A percentile compares a stretch with the other conserved stretches of the same genome.
Evolutionary conservation across 2,113 vertebrate genomes (phyloP).

Genomic region (Canis aureus): DNA sequence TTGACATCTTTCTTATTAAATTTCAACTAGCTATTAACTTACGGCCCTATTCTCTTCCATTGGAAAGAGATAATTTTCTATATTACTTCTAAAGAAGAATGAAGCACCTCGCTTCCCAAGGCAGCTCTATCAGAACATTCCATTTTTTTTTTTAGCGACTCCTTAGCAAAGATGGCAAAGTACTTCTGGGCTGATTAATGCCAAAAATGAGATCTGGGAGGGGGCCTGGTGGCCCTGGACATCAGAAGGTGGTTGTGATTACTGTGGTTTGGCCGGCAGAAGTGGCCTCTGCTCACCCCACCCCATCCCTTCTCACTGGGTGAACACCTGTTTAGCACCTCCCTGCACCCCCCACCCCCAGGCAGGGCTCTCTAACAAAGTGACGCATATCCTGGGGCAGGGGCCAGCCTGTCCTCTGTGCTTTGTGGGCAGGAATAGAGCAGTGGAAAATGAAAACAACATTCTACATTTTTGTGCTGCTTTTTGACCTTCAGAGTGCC

Average conservation of each 20-base stretch:
- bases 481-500: background rate
- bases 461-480: no score
- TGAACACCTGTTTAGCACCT: background rate
- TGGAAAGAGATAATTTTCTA: background rate
- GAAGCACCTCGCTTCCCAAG: background rate
- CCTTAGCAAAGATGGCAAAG: background rate
- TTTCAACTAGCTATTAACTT: background rate
- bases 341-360: rapidly evolving
- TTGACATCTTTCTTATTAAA: background rate
- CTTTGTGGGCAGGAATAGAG: background rate
- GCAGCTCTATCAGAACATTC: background rate
- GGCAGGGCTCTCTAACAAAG: no score
- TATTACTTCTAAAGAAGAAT: background rate
- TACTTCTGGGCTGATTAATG: background rate
- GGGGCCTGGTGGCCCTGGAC: background rate
- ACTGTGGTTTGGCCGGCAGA: background rate
- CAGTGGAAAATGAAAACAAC: background rate
- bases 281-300: rapidly evolving
- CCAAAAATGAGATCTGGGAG: background rate
- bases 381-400: background rate
- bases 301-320: background rate
- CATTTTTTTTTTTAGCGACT: background rate
- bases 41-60: background rate
- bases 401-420: rapidly evolving
- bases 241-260: background rate